Conservation (phyloP, 2,797 vertebrate genomes). For the Neosalanx taihuensis region DNA sequence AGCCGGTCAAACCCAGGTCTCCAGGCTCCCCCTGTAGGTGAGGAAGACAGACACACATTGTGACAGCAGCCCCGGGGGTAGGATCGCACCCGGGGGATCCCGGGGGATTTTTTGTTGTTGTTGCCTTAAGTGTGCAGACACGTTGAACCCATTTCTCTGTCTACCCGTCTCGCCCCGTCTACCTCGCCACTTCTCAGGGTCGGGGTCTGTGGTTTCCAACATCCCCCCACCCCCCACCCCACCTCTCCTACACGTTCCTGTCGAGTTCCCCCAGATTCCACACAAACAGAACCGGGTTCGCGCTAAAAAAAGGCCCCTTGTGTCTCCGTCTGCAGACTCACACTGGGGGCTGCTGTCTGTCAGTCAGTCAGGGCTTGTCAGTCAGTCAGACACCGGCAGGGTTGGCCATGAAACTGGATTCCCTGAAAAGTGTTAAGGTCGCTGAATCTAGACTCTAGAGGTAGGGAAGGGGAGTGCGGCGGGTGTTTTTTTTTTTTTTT, state of each 20-base stretch:
- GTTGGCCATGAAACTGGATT: slow-evolving; percentile 48
- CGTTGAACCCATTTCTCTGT: slow-evolving; percentile 4
- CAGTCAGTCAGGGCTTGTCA: slow-evolving; percentile 56
- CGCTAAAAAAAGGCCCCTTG: slow-evolving; percentile 12
- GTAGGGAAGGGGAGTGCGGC: slow-evolving; percentile 25
- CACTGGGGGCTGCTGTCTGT: slow-evolving; percentile 21
- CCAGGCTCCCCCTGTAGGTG: slow-evolving; percentile 85
- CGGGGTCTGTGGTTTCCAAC: background rate
- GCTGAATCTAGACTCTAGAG: slow-evolving; percentile 57
- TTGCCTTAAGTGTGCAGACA: background rate
- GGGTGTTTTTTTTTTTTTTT: slow-evolving; percentile 32
- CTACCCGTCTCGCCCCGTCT: background rate
- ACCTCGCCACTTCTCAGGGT: background rate
- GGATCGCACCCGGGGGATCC: too few species aligned
- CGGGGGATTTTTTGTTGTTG: background rate
- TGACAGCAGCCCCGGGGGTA: background rate
- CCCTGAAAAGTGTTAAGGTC: slow-evolving; percentile 52
- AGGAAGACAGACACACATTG: slow-evolving; percentile 29
- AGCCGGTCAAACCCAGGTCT: slow-evolving; percentile 83
- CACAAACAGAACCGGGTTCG: slow-evolving; percentile 17
- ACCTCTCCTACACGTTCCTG: slow-evolving; percentile 11
- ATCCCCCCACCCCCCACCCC: background rate
- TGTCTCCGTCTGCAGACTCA: slow-evolving; percentile 37
- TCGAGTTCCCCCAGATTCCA: slow-evolving; percentile 29
- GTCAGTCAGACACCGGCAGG: slow-evolving; percentile 43